These are phyloP conservation scores for Tridacna gigas DNA, from an alignment of 2,888 invertebrate genomes.

Conservation along the genomic window DNA sequence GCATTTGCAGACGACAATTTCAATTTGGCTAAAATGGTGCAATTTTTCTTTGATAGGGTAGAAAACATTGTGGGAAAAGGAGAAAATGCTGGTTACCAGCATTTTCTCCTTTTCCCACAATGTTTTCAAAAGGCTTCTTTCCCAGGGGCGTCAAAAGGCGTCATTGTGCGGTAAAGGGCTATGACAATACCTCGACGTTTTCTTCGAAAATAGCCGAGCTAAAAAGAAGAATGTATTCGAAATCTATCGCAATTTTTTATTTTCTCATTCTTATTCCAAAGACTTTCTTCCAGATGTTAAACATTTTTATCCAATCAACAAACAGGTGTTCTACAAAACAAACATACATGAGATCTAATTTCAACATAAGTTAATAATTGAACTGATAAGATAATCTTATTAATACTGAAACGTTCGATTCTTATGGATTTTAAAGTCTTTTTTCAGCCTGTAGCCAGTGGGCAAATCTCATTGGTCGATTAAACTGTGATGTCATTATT, in stretches of 20 bases:
- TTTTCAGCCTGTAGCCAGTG: conserved; percentile 40
- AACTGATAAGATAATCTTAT: not conserved
- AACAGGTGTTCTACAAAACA: not conserved
- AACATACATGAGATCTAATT: conserved; percentile 9
- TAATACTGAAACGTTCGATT: not conserved
- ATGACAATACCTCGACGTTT: not conserved
- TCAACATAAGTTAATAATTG: not conserved
- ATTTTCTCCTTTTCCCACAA: conserved; percentile 11
- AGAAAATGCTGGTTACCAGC: not conserved
- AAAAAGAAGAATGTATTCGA: not conserved
- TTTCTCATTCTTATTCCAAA: conserved; percentile 7
- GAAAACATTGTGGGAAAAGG: not conserved
- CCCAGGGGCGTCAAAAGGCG: too few relatives aligned
- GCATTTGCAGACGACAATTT: too few relatives aligned
- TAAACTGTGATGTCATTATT: not conserved
- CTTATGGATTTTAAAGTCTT: conserved; percentile 8
- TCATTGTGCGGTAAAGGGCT: too few relatives aligned
- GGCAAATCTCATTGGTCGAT: conserved; percentile 30
- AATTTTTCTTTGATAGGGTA: too few relatives aligned
- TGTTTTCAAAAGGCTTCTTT: not conserved
- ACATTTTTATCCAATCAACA: not conserved
- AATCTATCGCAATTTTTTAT: not conserved
- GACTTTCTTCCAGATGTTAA: conserved; percentile 3
- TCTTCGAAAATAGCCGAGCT: not conserved
- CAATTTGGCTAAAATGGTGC: too few relatives aligned